Percentiles rank a stretch among this genome's conserved stretches.
Evolutionary conservation across 2,888 invertebrate species (phyloP).

Genomic region (Mesorhabditis sp.): DNA sequence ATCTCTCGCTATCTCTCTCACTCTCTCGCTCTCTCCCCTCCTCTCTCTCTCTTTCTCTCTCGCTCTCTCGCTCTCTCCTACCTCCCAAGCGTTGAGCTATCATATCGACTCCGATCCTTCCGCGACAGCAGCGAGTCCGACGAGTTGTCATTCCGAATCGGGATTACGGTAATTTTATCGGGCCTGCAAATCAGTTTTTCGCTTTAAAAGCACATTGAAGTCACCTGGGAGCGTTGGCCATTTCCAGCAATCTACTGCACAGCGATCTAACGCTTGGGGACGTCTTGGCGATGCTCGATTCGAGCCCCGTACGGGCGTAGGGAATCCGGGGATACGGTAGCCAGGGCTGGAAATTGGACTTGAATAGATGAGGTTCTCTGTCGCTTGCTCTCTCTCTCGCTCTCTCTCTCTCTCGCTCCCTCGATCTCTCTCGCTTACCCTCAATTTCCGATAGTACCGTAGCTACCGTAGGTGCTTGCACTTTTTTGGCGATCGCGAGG

Average conservation of each 20-base stretch:
- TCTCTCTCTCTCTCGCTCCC: not conserved
- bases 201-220: no score
- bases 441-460: not conserved
- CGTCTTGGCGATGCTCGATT: no score
- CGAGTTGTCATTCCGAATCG: not conserved
- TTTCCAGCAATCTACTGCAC: no score
- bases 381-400: not conserved
- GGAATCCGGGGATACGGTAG: not conserved
- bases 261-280: no score
- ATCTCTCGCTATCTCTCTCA: not conserved
- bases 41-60: not conserved
- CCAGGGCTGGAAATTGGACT: not conserved
- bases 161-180: not conserved
- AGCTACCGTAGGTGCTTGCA: not conserved
- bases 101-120: slow-evolving; percentile 2
- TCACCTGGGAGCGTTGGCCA: no score
- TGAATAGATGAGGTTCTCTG: not conserved
- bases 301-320: not conserved
- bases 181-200: no score
- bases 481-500: not conserved
- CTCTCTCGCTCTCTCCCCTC: not conserved
- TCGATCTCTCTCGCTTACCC: not conserved
- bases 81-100: slow-evolving; percentile 20
- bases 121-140: not conserved
- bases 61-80: not conserved